A percentile compares a stretch with the other conserved stretches of the same genome.
These are phyloP conservation scores for Drosophila varians DNA, from an alignment of 1,140 invertebrate genomes.

Conservation along the genomic window DNA sequence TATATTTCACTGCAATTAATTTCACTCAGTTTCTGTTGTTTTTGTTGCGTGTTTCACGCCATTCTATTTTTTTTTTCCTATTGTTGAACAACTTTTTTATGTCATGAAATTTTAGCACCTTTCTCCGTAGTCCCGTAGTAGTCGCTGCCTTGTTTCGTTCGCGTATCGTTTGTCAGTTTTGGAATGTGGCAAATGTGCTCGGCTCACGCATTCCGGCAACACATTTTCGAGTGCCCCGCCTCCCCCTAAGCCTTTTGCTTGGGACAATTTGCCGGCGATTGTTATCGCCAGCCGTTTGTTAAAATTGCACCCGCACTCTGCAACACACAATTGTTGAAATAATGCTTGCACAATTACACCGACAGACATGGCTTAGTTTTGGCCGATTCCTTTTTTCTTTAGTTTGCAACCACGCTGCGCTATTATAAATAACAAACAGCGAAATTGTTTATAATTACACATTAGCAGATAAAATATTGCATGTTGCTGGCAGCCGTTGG, in stretches of 20 bases:
- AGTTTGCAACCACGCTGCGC: slow-evolving; percentile 1
- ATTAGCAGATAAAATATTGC: slow-evolving; percentile 76
- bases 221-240: slow-evolving; percentile 2
- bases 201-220: slow-evolving; percentile 56
- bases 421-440: slow-evolving; percentile 77
- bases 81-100: slow-evolving; percentile 37
- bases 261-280: slow-evolving; percentile 60
- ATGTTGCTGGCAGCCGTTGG: slow-evolving; percentile 35
- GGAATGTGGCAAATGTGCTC: slow-evolving; percentile 65
- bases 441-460: slow-evolving; percentile 81
- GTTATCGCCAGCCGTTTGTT: slow-evolving; percentile 53
- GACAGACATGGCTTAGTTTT: slow-evolving; percentile 29
- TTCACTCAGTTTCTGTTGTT: slow-evolving; percentile 13
- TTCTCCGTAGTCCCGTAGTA: slow-evolving; percentile 1
- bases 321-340: slow-evolving; percentile 27
- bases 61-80: slow-evolving; percentile 52
- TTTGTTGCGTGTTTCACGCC: slow-evolving; percentile 61
- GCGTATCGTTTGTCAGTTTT: slow-evolving; percentile 46
- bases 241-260: slow-evolving; percentile 9
- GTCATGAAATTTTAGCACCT: slow-evolving; percentile 71
- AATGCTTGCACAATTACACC: slow-evolving; percentile 37
- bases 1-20: slow-evolving; percentile 70
- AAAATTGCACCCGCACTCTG: slow-evolving; percentile 48
- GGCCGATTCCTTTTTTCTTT: slow-evolving; percentile 9
- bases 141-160: slow-evolving; percentile 10